Evolutionary conservation across 1,140 invertebrate species (phyloP).

Genomic region (Drosophila mayri): DNA sequence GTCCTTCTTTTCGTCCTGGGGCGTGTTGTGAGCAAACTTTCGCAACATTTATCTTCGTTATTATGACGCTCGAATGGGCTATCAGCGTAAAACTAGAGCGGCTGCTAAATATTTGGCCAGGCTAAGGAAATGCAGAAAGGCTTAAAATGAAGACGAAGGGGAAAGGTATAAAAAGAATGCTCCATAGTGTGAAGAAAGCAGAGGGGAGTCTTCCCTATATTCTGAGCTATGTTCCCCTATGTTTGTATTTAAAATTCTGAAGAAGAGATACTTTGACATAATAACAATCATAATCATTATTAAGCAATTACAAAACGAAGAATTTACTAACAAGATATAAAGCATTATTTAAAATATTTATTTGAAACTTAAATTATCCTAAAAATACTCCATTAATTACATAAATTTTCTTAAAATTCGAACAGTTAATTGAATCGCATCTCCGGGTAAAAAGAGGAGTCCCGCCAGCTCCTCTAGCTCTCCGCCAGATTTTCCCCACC

Average conservation of each 20-base stretch:
- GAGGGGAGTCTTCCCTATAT: not conserved
- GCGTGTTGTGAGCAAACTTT: constrained; percentile 69
- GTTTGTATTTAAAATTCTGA: not conserved
- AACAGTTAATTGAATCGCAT: not conserved
- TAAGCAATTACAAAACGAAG: not conserved
- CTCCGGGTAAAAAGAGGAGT: not conserved
- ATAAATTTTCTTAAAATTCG: not conserved
- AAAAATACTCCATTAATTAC: not conserved
- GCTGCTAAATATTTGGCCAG: constrained; percentile 73
- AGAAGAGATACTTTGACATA: not conserved
- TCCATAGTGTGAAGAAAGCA: not conserved
- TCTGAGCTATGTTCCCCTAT: not conserved
- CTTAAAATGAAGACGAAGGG: not conserved
- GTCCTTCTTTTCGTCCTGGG: constrained; percentile 33
- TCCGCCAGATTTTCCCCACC: constrained; percentile 4
- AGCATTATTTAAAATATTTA: not conserved
- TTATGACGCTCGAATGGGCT: constrained; percentile 82
- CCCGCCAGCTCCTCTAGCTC: constrained; percentile 1
- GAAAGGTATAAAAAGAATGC: constrained; percentile 5
- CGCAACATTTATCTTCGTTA: constrained; percentile 81
- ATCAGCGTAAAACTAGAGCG: constrained; percentile 71
- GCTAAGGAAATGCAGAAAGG: constrained; percentile 7
- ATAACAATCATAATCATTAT: not conserved
- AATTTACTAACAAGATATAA: too few species aligned
- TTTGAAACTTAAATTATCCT: not conserved